phyloP scores from a whole-genome alignment of 2,888 invertebrate genomes.

The Aspidiotus rigidus region DNA sequence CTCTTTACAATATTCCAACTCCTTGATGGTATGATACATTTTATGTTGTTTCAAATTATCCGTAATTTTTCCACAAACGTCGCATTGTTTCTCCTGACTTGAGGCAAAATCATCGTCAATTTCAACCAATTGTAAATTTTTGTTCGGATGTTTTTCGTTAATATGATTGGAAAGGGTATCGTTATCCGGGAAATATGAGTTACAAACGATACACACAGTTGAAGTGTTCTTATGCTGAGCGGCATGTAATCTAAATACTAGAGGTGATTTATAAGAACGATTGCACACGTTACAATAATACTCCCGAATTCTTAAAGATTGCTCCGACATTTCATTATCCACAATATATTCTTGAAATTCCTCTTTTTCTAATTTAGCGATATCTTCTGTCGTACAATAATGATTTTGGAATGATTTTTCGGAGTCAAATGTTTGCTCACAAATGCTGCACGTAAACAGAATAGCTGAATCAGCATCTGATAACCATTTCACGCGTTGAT shows the following conservation, averaged over 20 bases:
- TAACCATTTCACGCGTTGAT: constrained; percentile 5
- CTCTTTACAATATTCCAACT: constrained; percentile 21
- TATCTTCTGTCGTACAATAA: not conserved
- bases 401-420: not conserved
- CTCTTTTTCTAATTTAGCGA: constrained; percentile 8
- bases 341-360: not conserved
- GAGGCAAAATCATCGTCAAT: not conserved
- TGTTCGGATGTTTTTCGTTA: constrained; percentile 6
- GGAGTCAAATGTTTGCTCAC: not conserved
- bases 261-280: constrained; percentile 14
- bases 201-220: constrained; percentile 18
- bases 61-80: constrained; percentile 30
- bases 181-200: constrained; percentile 12
- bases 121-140: not conserved
- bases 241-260: constrained; percentile 16
- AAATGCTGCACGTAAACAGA: not conserved
- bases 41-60: constrained; percentile 28
- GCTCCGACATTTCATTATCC: not conserved
- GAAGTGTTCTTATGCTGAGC: constrained; percentile 17
- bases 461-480: not conserved
- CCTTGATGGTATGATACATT: constrained; percentile 22
- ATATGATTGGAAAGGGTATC: constrained; percentile 10
- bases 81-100: constrained; percentile 23
- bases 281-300: constrained; percentile 21
- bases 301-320: not conserved